Evolutionary conservation across 1,140 invertebrate genomes (phyloP), one percentile per base, ranked within the genome.

Genomic region (Macrobrachium nipponense): DNA sequence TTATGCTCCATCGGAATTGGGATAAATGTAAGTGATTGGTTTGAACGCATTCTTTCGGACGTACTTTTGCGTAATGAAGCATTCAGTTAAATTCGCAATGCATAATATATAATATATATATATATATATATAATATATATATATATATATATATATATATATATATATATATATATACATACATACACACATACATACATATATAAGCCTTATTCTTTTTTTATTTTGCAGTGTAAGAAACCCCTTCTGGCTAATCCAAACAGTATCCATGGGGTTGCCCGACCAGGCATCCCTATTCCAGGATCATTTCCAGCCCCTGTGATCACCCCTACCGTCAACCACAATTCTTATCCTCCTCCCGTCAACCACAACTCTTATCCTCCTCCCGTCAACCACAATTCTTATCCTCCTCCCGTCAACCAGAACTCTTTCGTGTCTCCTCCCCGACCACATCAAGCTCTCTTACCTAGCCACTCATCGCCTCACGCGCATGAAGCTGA

Each of bases 1-100:
- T 23, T 81, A 8, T 81, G 80, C 36, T 70, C 80, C 4, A 14
- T 81, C n/a, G 80, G 80, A 15, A 81, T 81, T 27, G 80, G 80
- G 6, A 8, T 44, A 0, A 64, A 72, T 20, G 80, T 81, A 51
- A 81, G 80, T 81, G 60, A 0, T 20, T 44, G 2, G 23, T 59
- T 51, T 15, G 43, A 10, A 27, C 10, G 27, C 36, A 44, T 36
- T 73, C 17, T n/a, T 44, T 43, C 72, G 51, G 3, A 6, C 12
- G 0, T 51, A n/a, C 8, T 51, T 51, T 51, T 51, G 0, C 8
- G 51, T 51, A 44, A n/a, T 44, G n/a, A n/a, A 44, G 7, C 2
- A 5, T 18, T 51, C 17, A 36, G 7, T 15, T 43, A 0, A n/a
- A 18, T 17, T 14, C 72, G 27, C 5, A 72, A 15, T 43, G 23